These are phyloP conservation scores for Potorous gilbertii DNA, from an alignment of 2,797 vertebrate species.

Conservation along the genomic window DNA sequence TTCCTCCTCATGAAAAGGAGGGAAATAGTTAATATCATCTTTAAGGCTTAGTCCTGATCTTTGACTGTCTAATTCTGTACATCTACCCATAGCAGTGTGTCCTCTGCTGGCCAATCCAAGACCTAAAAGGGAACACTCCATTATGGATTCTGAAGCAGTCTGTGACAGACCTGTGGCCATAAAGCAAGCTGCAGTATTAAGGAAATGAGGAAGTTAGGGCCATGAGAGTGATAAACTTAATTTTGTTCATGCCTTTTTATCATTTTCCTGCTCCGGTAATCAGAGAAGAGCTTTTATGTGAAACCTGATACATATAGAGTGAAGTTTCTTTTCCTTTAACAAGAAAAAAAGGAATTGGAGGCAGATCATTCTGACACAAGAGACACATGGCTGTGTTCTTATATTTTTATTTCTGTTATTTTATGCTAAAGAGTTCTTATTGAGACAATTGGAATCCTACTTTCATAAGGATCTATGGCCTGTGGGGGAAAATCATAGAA, in stretches of 20 bases:
- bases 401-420: slow-evolving; percentile 42
- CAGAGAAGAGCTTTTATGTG: slow-evolving; percentile 4
- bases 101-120: not conserved
- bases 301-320: slow-evolving; percentile 19
- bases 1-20: not conserved
- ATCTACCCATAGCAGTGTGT: not conserved
- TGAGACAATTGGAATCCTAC: slow-evolving; percentile 24
- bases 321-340: not conserved
- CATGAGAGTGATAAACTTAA: slow-evolving; percentile 13
- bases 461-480: slow-evolving; percentile 35
- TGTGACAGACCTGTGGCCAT: slow-evolving; percentile 5
- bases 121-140: not conserved
- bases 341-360: not conserved
- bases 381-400: slow-evolving; percentile 23
- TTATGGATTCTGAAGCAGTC: not conserved
- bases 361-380: slow-evolving; percentile 10
- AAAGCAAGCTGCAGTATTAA: not conserved
- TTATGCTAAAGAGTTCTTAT: slow-evolving; percentile 17
- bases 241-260: not conserved
- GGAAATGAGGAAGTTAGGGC: slow-evolving; percentile 28
- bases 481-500: slow-evolving; percentile 45
- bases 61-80: not conserved
- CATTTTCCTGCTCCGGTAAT: not conserved
- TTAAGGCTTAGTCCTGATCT: not conserved
- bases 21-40: not conserved